Conservation (phyloP, 2,113 vertebrate genomes). For the Pseudonaja textilis region DNA sequence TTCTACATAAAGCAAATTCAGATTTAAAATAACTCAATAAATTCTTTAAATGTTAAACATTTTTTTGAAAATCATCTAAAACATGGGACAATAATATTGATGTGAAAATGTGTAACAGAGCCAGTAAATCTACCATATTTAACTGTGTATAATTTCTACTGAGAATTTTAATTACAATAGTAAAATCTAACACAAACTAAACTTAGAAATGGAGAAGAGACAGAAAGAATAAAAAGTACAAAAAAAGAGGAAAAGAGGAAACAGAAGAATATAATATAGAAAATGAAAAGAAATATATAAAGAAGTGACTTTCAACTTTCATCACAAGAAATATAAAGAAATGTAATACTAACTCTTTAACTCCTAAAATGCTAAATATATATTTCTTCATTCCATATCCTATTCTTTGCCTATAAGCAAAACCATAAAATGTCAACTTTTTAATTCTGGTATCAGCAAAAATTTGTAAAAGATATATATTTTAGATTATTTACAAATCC, state of each 20-base stretch:
- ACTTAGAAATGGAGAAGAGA: not conserved
- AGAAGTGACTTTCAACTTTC: not conserved
- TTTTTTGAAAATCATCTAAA: not conserved
- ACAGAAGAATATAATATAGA: not conserved
- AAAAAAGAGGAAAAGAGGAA: not conserved
- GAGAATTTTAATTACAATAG: not conserved
- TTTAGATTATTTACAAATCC: not conserved
- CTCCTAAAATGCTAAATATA: not conserved
- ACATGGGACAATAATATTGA: not conserved
- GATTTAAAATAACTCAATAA: not conserved
- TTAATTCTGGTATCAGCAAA: not conserved
- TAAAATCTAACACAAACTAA: not conserved
- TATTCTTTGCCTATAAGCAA: not conserved
- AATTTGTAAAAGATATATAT: not conserved
- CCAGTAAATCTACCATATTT: not conserved
- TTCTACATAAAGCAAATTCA: conserved; percentile 35
- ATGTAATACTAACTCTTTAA: not conserved
- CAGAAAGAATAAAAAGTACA: not conserved
- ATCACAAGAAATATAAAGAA: not conserved
- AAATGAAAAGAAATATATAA: not conserved
- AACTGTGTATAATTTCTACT: not conserved
- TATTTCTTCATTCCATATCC: not conserved
- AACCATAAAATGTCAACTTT: not conserved
- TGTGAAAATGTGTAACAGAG: not conserved
- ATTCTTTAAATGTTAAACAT: not conserved